Evolutionary conservation across 1,140 invertebrate species (phyloP).

Genomic region (Drosophila sp.): DNA sequence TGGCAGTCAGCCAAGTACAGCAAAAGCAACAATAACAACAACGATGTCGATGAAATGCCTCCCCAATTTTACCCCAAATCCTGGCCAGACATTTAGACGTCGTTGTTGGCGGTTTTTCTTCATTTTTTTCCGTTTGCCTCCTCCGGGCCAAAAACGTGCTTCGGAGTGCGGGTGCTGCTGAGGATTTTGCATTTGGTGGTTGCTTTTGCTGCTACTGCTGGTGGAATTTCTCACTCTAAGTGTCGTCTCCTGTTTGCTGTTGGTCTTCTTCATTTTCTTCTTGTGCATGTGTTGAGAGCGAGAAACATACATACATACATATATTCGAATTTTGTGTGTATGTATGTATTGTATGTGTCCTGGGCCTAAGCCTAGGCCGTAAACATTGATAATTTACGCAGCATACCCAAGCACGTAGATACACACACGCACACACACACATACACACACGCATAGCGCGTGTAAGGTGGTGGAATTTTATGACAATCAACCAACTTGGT

Average conservation of each 20-base stretch:
- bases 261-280: slow-evolving; percentile 30
- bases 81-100: slow-evolving; percentile 55
- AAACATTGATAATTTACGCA: slow-evolving; percentile 67
- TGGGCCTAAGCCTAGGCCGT: slow-evolving; percentile 40
- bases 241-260: slow-evolving; percentile 10
- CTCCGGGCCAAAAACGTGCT: slow-evolving; percentile 23
- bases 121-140: slow-evolving; percentile 15
- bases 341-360: neutral
- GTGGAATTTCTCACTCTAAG: slow-evolving; percentile 57
- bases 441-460: slow-evolving; percentile 2
- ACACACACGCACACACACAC: slow-evolving; percentile 11
- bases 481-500: slow-evolving; percentile 55
- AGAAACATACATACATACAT: slow-evolving; percentile 20
- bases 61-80: slow-evolving; percentile 25
- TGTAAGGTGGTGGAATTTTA: slow-evolving; percentile 72
- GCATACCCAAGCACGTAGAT: slow-evolving; percentile 41
- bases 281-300: slow-evolving; percentile 33
- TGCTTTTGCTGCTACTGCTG: slow-evolving; percentile 37
- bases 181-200: slow-evolving; percentile 35
- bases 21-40: neutral
- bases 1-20: slow-evolving; percentile 21
- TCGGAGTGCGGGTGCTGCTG: neutral
- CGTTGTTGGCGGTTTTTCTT: slow-evolving; percentile 23
- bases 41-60: neutral
- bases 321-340: too few species aligned